phyloP scores from a whole-genome alignment of 2,797 vertebrate genomes.

The Lagorchestes hirsutus region DNA sequence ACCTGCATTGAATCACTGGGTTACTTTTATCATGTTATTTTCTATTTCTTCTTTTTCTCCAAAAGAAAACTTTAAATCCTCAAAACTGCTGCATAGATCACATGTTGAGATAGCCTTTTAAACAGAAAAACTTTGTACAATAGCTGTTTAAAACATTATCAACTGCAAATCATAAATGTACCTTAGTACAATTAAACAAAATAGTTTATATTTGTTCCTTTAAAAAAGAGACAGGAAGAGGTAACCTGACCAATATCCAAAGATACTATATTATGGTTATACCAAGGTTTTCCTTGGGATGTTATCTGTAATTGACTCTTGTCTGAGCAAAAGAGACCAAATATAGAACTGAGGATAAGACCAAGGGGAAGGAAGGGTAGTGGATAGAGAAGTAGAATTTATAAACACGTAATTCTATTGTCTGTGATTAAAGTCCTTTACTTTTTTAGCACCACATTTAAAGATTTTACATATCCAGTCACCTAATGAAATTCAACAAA shows the following conservation, averaged over 20 bases:
- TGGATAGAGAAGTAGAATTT: constrained; percentile 72
- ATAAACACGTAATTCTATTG: constrained; percentile 75
- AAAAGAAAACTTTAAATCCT: constrained; percentile 20
- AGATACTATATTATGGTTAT: constrained; percentile 54
- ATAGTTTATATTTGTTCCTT: constrained; percentile 54
- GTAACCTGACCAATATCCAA: constrained; percentile 65
- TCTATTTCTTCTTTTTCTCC: constrained; percentile 50
- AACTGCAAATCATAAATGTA: constrained; percentile 62
- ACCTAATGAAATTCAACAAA: constrained; percentile 97
- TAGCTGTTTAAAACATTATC: constrained; percentile 71
- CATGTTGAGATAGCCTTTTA: constrained; percentile 37
- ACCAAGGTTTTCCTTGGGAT: constrained; percentile 69
- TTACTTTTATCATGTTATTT: constrained; percentile 40
- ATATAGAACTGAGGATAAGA: constrained; percentile 64
- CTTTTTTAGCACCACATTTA: constrained; percentile 79
- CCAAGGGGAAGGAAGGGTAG: constrained; percentile 59
- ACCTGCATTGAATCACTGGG: constrained; percentile 41
- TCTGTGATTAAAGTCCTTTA: constrained; percentile 77
- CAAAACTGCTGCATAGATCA: constrained; percentile 64
- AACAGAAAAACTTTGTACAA: constrained; percentile 65
- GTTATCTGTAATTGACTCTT: constrained; percentile 62
- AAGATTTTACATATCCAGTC: constrained; percentile 64
- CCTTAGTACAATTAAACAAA: constrained; percentile 33
- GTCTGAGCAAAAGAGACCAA: constrained; percentile 53
- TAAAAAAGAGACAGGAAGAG: constrained; percentile 44